These are phyloP conservation scores for Gnathonemus longibarbis DNA, from an alignment of 2,113 vertebrate genomes.

Conservation along the genomic window DNA sequence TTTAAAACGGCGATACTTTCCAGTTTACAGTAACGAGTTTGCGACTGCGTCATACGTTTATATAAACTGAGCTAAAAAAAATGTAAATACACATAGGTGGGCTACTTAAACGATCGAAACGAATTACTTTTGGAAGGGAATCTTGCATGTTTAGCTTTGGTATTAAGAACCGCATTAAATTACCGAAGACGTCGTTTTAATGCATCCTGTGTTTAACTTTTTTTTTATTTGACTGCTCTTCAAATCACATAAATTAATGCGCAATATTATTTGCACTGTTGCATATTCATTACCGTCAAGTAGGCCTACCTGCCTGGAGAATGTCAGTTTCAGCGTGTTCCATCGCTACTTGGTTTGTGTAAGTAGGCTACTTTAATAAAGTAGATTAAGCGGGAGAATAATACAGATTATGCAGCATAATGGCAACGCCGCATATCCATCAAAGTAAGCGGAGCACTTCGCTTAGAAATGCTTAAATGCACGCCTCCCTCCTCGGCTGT, in stretches of 20 bases:
- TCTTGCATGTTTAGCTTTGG: neutral
- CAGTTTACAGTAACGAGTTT: neutral
- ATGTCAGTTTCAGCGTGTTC: neutral
- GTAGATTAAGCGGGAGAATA: neutral
- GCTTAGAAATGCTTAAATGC: constrained; percentile 2
- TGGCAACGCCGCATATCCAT: neutral
- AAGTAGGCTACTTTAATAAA: neutral
- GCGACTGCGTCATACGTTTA: neutral
- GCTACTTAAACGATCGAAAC: neutral
- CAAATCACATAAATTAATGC: neutral
- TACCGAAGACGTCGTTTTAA: neutral
- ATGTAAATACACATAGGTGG: neutral
- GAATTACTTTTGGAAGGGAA: neutral
- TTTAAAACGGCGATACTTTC: neutral
- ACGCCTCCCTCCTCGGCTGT: neutral
- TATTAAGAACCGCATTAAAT: neutral
- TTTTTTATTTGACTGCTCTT: neutral
- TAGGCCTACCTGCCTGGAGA: neutral
- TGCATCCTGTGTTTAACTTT: neutral
- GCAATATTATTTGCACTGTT: neutral
- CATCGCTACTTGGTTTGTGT: neutral
- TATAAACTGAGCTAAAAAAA: neutral
- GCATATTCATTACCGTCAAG: neutral
- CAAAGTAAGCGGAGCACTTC: neutral
- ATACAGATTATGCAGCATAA: constrained; percentile 6